Base-by-base conservation (phyloP, 2,797 vertebrate species). In the Psittacula derbiana region DNA sequence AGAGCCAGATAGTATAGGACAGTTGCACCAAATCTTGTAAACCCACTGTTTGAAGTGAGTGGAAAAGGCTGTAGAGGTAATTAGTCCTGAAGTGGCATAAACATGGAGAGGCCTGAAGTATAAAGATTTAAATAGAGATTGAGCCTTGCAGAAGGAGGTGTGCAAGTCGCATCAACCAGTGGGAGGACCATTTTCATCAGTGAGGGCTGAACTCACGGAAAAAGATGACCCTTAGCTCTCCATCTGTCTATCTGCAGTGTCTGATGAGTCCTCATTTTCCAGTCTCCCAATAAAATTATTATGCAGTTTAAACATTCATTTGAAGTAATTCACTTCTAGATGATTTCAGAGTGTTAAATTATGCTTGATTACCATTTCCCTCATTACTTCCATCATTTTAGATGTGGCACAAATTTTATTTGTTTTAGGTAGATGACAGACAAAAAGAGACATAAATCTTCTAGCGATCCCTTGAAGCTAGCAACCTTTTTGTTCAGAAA, bases 311-410 rank as follows among this genome's bases (percentile, higher is more conserved):
- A 95, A 85, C 28, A 89, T 80, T 71, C 75, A 72, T 76, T 81
- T 89, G 64, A 86, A 88, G 25, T 76, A 92, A 94, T 95, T 85
- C 8, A 72, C 86, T 61, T 62, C 66, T 88, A 89, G 75, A 80
- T 10, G 23, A 30, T 80, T 88, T 95, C 61, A 80, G 80, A 90
- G 27, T 19, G 24, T 79, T 93, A 83, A 49, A 65, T 83, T 95
- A 80, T 84, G 58, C 86, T 88, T 90, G 47, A 91, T 96, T 94
- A 84, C 65, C 60, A n/a, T 49, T 69, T 65, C n/a, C 30, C 38
- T 96, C 85, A 95, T 85, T 91, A 50, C 43, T 95, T 86, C 52
- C 17, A 57, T 91, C 64, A 79, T 84, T 88, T 85, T 24, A 86
- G 57, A 66, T 84, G n/a, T 53, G 57, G 16, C 23, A 41, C 15